These are phyloP conservation scores for Scomber colias DNA, from an alignment of 2,113 vertebrate species.

Conservation along the genomic window DNA sequence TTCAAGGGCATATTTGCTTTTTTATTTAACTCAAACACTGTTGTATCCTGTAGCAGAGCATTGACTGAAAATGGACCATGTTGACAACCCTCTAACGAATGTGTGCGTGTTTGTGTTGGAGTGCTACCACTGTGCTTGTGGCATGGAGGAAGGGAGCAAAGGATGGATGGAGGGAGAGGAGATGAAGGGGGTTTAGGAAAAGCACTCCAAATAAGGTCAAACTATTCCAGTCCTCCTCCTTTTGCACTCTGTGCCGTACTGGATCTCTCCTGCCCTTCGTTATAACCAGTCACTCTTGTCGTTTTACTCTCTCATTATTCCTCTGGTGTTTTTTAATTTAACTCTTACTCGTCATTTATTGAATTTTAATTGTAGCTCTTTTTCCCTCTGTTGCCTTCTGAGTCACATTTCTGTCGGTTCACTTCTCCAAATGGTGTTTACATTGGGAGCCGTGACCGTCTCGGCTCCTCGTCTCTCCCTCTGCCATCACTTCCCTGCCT, in stretches of 20 bases:
- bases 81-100: constrained; percentile 28
- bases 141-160: constrained; percentile 13
- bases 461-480: constrained; percentile 31
- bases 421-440: constrained; percentile 61
- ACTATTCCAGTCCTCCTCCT: constrained; percentile 76
- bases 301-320: neutral
- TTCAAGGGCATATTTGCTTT: constrained; percentile 53
- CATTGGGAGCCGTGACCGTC: constrained; percentile 10
- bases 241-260: constrained; percentile 31
- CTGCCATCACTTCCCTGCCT: constrained; percentile 36
- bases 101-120: constrained; percentile 29
- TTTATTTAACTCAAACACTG: constrained; percentile 43
- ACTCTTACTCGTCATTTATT: neutral
- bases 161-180: constrained; percentile 35
- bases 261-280: constrained; percentile 21
- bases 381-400: neutral
- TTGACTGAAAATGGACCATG: constrained; percentile 8
- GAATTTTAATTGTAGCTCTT: neutral
- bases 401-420: neutral
- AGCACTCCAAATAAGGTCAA: constrained; percentile 85
- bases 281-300: constrained; percentile 4
- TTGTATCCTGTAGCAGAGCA: constrained; percentile 21
- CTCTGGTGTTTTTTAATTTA: neutral
- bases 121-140: constrained; percentile 43
- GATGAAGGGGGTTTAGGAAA: constrained; percentile 62